These are phyloP conservation scores for Leucopsar rothschildi DNA, from an alignment of 2,113 vertebrate genomes.

Conservation along the genomic window DNA sequence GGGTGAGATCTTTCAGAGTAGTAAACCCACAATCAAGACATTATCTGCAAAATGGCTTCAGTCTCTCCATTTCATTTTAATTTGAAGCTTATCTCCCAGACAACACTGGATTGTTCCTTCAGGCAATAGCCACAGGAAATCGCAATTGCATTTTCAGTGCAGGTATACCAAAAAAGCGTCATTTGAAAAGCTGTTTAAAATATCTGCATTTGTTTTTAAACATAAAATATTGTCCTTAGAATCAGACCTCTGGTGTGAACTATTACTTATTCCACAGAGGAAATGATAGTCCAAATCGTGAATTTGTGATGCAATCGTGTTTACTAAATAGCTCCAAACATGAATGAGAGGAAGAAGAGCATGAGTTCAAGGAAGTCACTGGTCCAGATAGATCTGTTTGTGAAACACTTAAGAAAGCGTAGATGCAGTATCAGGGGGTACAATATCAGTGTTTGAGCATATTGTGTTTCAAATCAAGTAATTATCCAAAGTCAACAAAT, in stretches of 20 bases:
- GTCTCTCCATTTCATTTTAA: not conserved
- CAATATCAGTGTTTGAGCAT: not conserved
- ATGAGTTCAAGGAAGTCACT: not conserved
- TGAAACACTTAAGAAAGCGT: not conserved
- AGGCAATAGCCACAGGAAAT: not conserved
- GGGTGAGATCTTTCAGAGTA: not conserved
- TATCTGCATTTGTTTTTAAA: not conserved
- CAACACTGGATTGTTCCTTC: not conserved
- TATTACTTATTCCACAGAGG: not conserved
- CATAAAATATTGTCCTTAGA: not conserved
- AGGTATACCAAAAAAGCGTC: not conserved
- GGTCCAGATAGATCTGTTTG: not conserved
- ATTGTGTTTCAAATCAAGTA: not conserved
- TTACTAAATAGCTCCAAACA: not conserved
- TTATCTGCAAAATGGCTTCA: not conserved
- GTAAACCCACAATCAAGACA: not conserved
- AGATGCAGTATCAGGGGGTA: not conserved
- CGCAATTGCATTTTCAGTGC: not conserved
- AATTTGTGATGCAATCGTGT: not conserved
- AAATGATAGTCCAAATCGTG: not conserved
- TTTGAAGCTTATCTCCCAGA: not conserved
- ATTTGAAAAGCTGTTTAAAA: not conserved
- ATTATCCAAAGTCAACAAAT: not conserved
- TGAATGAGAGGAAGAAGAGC: not conserved
- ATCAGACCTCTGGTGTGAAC: not conserved